A percentile compares a stretch with the other conserved stretches of the same genome.
Evolutionary conservation across 2,888 invertebrate genomes (phyloP).

Genomic region (Pinctada fucata): DNA sequence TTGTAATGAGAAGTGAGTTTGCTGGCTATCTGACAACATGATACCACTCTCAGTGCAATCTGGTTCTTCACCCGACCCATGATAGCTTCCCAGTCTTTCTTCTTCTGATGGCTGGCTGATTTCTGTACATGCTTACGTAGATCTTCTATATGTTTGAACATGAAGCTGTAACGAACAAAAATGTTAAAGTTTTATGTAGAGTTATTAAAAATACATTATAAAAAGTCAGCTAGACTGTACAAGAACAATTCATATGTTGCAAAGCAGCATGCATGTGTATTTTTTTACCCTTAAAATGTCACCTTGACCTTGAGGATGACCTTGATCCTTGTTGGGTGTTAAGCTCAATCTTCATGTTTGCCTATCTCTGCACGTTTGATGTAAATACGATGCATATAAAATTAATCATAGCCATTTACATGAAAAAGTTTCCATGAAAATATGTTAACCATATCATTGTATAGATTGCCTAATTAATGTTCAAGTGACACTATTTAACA

Average conservation of each 20-base stretch:
- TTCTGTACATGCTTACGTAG: conserved; percentile 65
- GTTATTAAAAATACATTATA: background rate
- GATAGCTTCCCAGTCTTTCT: conserved; percentile 65
- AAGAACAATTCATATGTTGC: too few relatives aligned
- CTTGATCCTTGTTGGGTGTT: too few relatives aligned
- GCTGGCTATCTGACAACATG: conserved; percentile 78
- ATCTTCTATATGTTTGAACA: conserved; percentile 70
- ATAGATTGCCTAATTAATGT: too few relatives aligned
- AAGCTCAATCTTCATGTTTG: too few relatives aligned
- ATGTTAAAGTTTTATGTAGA: background rate
- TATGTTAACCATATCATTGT: too few relatives aligned
- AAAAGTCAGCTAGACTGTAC: too few relatives aligned
- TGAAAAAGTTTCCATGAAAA: too few relatives aligned
- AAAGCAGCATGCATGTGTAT: background rate
- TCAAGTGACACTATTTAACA: too few relatives aligned
- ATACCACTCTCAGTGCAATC: conserved; percentile 73
- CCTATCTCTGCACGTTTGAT: too few relatives aligned
- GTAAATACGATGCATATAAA: too few relatives aligned
- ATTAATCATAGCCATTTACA: too few relatives aligned
- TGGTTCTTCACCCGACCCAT: conserved; percentile 71
- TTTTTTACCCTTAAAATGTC: background rate
- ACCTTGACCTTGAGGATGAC: too few relatives aligned
- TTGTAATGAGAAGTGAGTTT: conserved; percentile 77
- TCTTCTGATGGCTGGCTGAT: conserved; percentile 47
- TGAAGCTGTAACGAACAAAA: conserved; percentile 65